These are phyloP conservation scores for Nothura maculosa DNA, from an alignment of 2,797 vertebrate species.

Conservation along the genomic window DNA sequence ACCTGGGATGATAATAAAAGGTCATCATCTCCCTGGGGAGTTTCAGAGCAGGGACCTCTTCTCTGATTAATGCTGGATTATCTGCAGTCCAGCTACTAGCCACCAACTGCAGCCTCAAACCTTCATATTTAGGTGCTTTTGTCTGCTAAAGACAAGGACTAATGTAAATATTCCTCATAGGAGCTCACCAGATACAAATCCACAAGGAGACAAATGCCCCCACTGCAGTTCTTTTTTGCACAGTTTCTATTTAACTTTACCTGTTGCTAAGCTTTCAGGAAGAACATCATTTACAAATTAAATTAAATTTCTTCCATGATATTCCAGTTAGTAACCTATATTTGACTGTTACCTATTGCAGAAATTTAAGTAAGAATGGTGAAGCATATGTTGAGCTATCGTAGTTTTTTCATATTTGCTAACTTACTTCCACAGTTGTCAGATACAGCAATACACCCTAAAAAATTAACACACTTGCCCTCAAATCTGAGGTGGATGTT, in stretches of 20 bases:
- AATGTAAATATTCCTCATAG: background rate
- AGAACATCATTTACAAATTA: background rate
- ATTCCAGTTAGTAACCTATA: background rate
- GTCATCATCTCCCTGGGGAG: background rate
- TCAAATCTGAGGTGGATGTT: background rate
- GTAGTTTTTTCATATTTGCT: background rate
- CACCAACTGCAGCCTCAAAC: background rate
- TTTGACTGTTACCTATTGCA: background rate
- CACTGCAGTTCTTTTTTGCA: background rate
- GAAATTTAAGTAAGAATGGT: background rate
- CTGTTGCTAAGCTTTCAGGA: background rate
- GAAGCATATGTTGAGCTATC: background rate
- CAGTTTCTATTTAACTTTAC: background rate
- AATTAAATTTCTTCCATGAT: background rate
- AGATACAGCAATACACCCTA: background rate
- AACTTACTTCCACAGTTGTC: background rate
- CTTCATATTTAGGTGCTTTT: background rate
- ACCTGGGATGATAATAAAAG: background rate
- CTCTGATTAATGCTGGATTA: background rate
- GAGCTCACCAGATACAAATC: background rate
- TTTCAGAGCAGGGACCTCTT: background rate
- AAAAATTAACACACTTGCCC: background rate
- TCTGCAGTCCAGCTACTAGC: accelerated
- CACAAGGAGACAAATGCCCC: background rate
- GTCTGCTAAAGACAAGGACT: too few species aligned